phyloP scores from a whole-genome alignment of 1,140 invertebrate species.

The Prorops nasuta region DNA sequence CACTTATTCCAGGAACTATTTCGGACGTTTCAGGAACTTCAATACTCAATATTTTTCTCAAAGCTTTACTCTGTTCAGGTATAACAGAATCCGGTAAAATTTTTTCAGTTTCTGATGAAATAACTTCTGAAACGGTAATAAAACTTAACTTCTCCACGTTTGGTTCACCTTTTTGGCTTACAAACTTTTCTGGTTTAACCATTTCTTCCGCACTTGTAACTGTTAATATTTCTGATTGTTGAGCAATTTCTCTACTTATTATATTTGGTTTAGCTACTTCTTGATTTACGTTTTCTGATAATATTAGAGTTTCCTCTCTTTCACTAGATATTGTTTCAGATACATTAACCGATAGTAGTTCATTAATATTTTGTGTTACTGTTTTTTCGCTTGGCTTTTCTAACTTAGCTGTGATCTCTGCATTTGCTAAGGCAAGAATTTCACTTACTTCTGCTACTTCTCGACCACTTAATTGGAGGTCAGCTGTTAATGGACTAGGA shows the following conservation, averaged over 20 bases:
- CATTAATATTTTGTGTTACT: conserved; percentile 36
- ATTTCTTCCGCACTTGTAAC: conserved; percentile 31
- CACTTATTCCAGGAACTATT: conserved; percentile 27
- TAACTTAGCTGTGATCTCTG: conserved; percentile 25
- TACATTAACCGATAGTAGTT: conserved; percentile 38
- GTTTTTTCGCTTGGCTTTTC: conserved; percentile 30
- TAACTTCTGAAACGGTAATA: conserved; percentile 35
- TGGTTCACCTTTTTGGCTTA: conserved; percentile 21
- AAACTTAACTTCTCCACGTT: conserved; percentile 35
- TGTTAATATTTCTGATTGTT: conserved; percentile 33
- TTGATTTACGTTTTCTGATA: conserved; percentile 21
- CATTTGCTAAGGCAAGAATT: conserved; percentile 23
- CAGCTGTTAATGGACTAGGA: conserved; percentile 25
- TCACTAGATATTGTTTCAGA: conserved; percentile 42
- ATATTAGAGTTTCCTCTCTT: conserved; percentile 33
- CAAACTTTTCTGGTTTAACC: conserved; percentile 19
- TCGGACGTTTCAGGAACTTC: conserved; percentile 40
- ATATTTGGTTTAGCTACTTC: conserved; percentile 32
- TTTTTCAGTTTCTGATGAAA: conserved; percentile 35
- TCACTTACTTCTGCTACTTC: conserved; percentile 42
- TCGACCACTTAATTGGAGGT: conserved; percentile 29
- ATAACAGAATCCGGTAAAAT: conserved; percentile 20
- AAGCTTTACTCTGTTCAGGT: conserved; percentile 28
- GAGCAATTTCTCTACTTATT: conserved; percentile 31
- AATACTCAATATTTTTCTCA: conserved; percentile 28